Percentiles rank a stretch among this genome's conserved stretches.
These are phyloP conservation scores for Camptogramma bilineatum DNA, from an alignment of 2,888 invertebrate genomes.

Conservation along the genomic window DNA sequence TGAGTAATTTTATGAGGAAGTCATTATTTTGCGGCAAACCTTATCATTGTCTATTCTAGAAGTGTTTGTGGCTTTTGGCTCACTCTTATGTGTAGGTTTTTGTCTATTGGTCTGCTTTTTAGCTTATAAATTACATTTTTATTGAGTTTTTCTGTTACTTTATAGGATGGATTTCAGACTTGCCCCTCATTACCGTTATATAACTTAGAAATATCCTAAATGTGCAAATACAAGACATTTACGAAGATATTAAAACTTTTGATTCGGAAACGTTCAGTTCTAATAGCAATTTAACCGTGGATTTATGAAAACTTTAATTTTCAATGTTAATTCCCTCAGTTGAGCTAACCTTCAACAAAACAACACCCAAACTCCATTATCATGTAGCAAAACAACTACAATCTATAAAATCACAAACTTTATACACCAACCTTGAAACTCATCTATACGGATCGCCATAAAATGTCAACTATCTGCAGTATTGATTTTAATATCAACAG, in stretches of 20 bases:
- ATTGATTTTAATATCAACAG: slow-evolving; percentile 13
- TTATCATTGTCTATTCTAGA: slow-evolving; percentile 3
- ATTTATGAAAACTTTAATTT: background rate
- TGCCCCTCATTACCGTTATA: background rate
- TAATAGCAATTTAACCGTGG: background rate
- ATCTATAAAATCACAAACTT: background rate
- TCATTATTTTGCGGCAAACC: slow-evolving; percentile 16
- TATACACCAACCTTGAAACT: slow-evolving; percentile 1
- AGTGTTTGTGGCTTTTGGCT: background rate
- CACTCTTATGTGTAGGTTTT: background rate
- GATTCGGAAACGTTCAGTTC: background rate
- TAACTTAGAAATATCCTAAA: too few species aligned
- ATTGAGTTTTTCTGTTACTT: background rate
- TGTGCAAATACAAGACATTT: too few species aligned
- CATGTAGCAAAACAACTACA: background rate
- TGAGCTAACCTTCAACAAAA: background rate
- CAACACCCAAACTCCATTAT: background rate
- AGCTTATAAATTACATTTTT: background rate
- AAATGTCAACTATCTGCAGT: slow-evolving; percentile 2
- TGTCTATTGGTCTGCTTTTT: background rate
- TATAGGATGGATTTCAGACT: background rate
- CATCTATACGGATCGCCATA: slow-evolving; percentile 1
- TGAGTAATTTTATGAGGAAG: slow-evolving; percentile 32
- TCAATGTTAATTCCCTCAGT: background rate
- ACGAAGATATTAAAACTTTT: background rate